Conservation (phyloP, 2,113 vertebrate genomes). For the Etheostoma cragini region DNA sequence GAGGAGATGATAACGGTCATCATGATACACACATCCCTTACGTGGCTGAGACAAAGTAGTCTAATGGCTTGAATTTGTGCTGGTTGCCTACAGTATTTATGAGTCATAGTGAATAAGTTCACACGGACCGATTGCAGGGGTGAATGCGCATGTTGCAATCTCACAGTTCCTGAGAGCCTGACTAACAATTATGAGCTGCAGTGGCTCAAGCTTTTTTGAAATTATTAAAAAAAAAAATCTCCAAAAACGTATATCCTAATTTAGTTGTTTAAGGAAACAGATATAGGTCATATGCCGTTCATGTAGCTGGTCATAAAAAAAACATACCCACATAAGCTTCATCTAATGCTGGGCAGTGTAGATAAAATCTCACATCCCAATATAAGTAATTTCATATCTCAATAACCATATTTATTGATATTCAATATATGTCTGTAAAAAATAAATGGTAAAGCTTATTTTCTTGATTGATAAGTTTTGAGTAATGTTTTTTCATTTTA, state of each 20-base stretch:
- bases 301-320: background rate
- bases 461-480: too few relatives aligned
- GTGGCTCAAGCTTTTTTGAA: background rate
- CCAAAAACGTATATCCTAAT: background rate
- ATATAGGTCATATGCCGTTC: background rate
- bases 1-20: slow-evolving; percentile 28
- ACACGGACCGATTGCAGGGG: slow-evolving; percentile 26
- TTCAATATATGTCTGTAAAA: too few relatives aligned
- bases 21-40: slow-evolving; percentile 44
- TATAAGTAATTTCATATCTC: too few relatives aligned
- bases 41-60: slow-evolving; percentile 31
- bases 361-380: too few relatives aligned
- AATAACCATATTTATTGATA: too few relatives aligned
- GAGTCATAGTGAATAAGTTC: slow-evolving; percentile 57
- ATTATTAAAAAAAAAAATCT: background rate
- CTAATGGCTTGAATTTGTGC: slow-evolving; percentile 47
- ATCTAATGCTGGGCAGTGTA: background rate
- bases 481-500: too few relatives aligned
- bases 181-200: slow-evolving; percentile 23
- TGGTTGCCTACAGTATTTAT: slow-evolving; percentile 55
- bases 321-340: background rate
- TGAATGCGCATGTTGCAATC: slow-evolving; percentile 25
- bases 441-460: too few relatives aligned
- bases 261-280: background rate
- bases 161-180: slow-evolving; percentile 15